phyloP scores from a whole-genome alignment of 2,797 vertebrate genomes.

The Catamblyrhynchus diadema region DNA sequence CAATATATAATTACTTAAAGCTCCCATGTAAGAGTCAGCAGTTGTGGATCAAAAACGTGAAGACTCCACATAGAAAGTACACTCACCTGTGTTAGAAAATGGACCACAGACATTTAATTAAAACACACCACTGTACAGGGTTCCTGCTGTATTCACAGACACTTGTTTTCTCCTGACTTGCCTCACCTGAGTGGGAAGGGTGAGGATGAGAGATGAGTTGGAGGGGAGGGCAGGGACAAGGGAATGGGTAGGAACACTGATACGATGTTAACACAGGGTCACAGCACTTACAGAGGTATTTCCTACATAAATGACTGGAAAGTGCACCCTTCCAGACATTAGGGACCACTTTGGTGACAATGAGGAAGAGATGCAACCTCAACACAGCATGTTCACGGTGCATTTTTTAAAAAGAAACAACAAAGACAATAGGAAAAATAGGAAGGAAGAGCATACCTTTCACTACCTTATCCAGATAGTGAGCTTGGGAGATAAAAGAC shows the following conservation, averaged over 20 bases:
- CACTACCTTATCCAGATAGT: constrained; percentile 99
- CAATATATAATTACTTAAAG: background rate
- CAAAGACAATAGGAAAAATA: constrained; percentile 79
- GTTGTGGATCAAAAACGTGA: background rate
- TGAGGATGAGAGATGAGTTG: constrained; percentile 23
- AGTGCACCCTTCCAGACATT: constrained; percentile 35
- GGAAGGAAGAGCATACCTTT: constrained; percentile 97
- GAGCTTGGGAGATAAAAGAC: constrained; percentile 99
- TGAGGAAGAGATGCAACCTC: constrained; percentile 48
- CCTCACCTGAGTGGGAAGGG: constrained; percentile 41
- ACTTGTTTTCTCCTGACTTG: background rate
- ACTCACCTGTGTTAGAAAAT: constrained; percentile 63
- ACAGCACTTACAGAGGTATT: background rate
- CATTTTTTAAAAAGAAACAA: constrained; percentile 64
- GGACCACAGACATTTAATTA: background rate
- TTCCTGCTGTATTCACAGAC: constrained; percentile 2
- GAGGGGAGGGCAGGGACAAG: constrained; percentile 2
- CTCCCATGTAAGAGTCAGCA: background rate
- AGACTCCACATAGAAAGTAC: background rate
- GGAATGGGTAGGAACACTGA: constrained; percentile 36
- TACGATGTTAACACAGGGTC: constrained; percentile 40
- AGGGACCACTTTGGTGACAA: constrained; percentile 40
- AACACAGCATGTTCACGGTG: constrained; percentile 55
- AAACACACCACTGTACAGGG: background rate
- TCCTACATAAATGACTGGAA: constrained; percentile 49